phyloP scores from a whole-genome alignment of 1,140 invertebrate species.

The Papilio machaon region DNA sequence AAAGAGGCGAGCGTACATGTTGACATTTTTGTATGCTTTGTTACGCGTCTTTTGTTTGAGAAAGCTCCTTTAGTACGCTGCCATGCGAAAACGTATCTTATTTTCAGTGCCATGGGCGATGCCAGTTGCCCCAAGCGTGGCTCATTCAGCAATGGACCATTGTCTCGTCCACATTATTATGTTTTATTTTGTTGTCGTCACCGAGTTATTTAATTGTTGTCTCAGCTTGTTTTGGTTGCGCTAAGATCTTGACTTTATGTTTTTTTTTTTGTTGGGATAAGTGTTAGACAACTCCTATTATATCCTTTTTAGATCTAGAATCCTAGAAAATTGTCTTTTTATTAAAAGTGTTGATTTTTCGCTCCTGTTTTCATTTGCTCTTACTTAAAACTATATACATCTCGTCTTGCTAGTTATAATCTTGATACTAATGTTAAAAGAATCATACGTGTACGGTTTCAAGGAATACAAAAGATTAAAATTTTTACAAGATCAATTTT shows the following conservation, averaged over 20 bases:
- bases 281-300: not conserved
- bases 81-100: slow-evolving; percentile 59
- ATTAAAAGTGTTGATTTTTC: too few species aligned
- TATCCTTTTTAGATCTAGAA: not conserved
- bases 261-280: slow-evolving; percentile 21
- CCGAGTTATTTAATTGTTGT: slow-evolving; percentile 37
- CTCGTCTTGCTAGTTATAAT: too few species aligned
- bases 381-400: too few species aligned
- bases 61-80: slow-evolving; percentile 63
- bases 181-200: slow-evolving; percentile 37
- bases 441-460: too few species aligned
- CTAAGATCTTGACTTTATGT: slow-evolving; percentile 21
- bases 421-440: too few species aligned
- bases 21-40: slow-evolving; percentile 72
- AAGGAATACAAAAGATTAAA: not conserved
- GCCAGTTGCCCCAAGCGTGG: slow-evolving; percentile 27
- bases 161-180: slow-evolving; percentile 35
- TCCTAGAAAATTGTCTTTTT: too few species aligned
- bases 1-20: slow-evolving; percentile 57
- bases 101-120: slow-evolving; percentile 33
- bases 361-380: too few species aligned
- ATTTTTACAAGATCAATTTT: not conserved
- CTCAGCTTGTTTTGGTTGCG: slow-evolving; percentile 17
- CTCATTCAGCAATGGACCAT: slow-evolving; percentile 24
- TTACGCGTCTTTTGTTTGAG: slow-evolving; percentile 61